A percentile compares a stretch with the other conserved stretches of the same genome.
Conservation (phyloP, 1,140 invertebrate species). For the Pantala flavescens region DNA sequence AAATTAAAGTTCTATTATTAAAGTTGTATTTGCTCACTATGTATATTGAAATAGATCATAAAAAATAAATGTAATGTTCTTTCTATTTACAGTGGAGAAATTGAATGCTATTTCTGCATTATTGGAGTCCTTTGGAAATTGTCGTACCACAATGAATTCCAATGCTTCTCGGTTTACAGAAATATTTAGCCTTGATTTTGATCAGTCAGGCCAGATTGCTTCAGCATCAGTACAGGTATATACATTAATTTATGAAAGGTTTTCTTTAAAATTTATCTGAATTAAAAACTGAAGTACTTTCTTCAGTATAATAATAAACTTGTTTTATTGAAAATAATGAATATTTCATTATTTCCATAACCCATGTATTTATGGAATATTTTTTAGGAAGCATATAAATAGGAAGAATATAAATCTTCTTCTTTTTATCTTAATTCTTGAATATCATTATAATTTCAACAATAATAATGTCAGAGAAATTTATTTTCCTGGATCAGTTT, state of each 20-base stretch:
- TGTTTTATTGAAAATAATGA: neutral
- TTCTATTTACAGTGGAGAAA: conserved; percentile 64
- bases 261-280: conserved; percentile 16
- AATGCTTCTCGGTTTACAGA: conserved; percentile 85
- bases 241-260: conserved; percentile 13
- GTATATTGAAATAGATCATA: no score
- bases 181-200: conserved; percentile 81
- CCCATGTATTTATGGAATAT: no score
- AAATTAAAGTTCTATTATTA: no score
- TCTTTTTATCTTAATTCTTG: no score
- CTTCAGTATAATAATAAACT: neutral
- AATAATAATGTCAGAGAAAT: no score
- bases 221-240: conserved; percentile 77
- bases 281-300: conserved; percentile 13
- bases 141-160: conserved; percentile 63
- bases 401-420: no score
- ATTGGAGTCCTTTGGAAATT: conserved; percentile 82
- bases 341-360: no score
- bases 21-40: no score
- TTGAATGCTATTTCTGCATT: conserved; percentile 70
- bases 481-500: no score
- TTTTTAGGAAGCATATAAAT: no score
- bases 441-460: no score
- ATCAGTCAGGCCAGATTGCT: conserved; percentile 77
- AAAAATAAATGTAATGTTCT: neutral